Base-by-base conservation (phyloP, 2,797 vertebrate species). In the Lagodon rhomboides region DNA sequence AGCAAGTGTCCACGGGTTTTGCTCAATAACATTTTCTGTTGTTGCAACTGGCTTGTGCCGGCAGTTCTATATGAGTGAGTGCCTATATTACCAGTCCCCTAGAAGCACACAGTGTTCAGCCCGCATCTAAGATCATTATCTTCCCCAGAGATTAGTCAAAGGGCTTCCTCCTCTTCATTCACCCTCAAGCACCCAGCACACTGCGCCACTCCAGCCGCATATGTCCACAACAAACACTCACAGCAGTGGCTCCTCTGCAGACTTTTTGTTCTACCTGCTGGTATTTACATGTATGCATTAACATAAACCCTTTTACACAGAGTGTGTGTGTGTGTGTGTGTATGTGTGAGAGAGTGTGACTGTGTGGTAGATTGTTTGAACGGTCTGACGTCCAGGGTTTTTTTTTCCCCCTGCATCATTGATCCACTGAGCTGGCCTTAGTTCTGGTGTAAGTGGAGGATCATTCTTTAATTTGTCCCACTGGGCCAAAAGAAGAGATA, bases 111-210 rank as follows among this genome's bases (percentile, higher is more conserved):
- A 22, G 78, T 86, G 82, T 85, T 80, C 75, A 87, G 75, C 27
- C 53, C 38, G 61, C 73, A 67, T 84, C 75, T 82, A 78, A 88
- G 83, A 91, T 91, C 88, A 85, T 90, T 85, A 86, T 90, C 84
- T 56, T 87, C 79, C 79, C 49, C 50, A 53, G 87, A 88, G 85
- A 90, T 90, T 86, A 91, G 90, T 91, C 83, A 87, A 84, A 93
- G 87, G 91, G 76, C 80, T 90, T 89, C 85, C 86, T 92, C 86
- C 84, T 92, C 84, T 86, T 85, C 72, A 85, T 86, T 85, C 80
- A 81, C 76, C 87, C 88, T 84, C 68, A 23, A 90, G 86, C 89
- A 84, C 77, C 79, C 60, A n/a, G 82, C 80, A 83, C 74, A 74
- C 85, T 84, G 87, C 87, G 25, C 82, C 91, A 92, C 79, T 87